These are phyloP conservation scores for Halcyon malimbica DNA, from an alignment of 2,113 vertebrate species.

Conservation along the genomic window DNA sequence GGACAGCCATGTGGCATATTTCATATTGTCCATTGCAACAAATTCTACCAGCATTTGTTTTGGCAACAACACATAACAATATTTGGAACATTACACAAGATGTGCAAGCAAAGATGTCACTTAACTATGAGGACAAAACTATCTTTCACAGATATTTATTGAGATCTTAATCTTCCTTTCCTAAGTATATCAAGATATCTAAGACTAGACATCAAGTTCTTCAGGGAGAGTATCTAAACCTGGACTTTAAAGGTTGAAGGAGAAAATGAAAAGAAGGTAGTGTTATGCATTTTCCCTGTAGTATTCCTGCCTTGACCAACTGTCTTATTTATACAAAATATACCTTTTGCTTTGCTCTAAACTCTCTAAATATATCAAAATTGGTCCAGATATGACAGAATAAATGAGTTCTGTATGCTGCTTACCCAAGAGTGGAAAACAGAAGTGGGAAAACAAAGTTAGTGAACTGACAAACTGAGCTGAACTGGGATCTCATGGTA, in stretches of 20 bases:
- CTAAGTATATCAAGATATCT: background rate
- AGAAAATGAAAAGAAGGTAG: background rate
- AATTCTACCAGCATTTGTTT: background rate
- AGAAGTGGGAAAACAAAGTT: background rate
- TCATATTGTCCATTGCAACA: background rate
- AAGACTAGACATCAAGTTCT: background rate
- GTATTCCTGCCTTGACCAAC: background rate
- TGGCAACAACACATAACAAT: background rate
- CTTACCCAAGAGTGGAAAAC: background rate
- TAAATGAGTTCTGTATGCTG: background rate
- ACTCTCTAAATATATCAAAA: background rate
- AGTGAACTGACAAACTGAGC: background rate
- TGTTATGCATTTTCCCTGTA: background rate
- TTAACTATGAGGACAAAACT: background rate
- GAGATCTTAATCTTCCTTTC: background rate
- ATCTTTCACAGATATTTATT: background rate
- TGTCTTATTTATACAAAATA: background rate
- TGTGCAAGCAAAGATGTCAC: background rate
- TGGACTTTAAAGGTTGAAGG: background rate
- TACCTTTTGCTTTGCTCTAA: background rate
- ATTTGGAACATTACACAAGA: conserved; percentile 2
- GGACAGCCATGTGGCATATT: background rate
- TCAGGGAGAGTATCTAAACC: background rate
- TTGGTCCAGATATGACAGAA: background rate
- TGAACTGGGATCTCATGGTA: background rate